A percentile compares a stretch with the other conserved stretches of the same genome.
Evolutionary conservation across 2,888 invertebrate species (phyloP).

Genomic region (Drosophila tripunctata): DNA sequence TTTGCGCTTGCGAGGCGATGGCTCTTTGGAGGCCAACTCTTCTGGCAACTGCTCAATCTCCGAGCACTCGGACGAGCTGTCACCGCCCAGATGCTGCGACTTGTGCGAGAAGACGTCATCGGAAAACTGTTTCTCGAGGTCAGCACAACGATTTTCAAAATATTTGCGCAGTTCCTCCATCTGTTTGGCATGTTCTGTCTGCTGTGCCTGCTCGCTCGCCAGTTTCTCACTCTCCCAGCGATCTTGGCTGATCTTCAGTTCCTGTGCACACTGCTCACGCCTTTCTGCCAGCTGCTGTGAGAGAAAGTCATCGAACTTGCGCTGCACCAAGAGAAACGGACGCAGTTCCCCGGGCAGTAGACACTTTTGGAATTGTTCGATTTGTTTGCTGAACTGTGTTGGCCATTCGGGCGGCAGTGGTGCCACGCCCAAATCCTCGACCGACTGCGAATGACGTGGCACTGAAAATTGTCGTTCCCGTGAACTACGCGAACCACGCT

Average conservation of each 20-base stretch:
- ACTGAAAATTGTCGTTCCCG: slow-evolving; percentile 80
- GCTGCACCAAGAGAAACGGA: slow-evolving; percentile 84
- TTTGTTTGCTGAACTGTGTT: slow-evolving; percentile 82
- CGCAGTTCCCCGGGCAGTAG: slow-evolving; percentile 82
- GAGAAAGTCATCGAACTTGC: slow-evolving; percentile 86
- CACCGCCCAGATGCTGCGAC: slow-evolving; percentile 86
- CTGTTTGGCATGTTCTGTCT: slow-evolving; percentile 88
- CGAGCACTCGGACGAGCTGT: slow-evolving; percentile 81
- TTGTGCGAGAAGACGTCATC: slow-evolving; percentile 89
- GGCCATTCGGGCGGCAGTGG: slow-evolving; percentile 56
- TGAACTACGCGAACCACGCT: slow-evolving; percentile 79
- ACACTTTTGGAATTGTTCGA: slow-evolving; percentile 83
- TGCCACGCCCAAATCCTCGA: slow-evolving; percentile 46
- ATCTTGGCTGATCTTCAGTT: slow-evolving; percentile 80
- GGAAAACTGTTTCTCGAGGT: slow-evolving; percentile 91
- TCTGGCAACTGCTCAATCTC: slow-evolving; percentile 82
- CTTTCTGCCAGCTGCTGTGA: slow-evolving; percentile 86
- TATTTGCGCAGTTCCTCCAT: slow-evolving; percentile 92
- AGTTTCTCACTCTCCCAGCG: slow-evolving; percentile 86
- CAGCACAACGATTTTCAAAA: slow-evolving; percentile 91
- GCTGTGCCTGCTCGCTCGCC: slow-evolving; percentile 87
- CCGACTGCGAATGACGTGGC: slow-evolving; percentile 56
- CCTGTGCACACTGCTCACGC: slow-evolving; percentile 81
- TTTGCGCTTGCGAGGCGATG: slow-evolving; percentile 80
- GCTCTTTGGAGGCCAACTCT: slow-evolving; percentile 71